Evolutionary conservation across 2,888 invertebrate species (phyloP).

Genomic region (Hirtodrosophila alboralis): DNA sequence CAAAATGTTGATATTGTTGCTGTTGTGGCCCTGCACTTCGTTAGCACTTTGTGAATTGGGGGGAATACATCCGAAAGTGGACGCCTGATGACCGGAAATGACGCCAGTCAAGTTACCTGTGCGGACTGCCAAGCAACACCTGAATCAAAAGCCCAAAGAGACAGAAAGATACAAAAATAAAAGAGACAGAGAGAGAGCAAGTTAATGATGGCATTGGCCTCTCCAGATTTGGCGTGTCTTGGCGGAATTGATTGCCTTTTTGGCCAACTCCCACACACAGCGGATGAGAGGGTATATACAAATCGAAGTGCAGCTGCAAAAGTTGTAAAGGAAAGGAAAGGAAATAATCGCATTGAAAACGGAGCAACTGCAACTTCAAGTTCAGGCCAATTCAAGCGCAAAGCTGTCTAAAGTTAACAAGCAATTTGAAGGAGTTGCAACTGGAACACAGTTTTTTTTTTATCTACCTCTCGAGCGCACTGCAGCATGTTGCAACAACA

Average conservation of each 20-base stretch:
- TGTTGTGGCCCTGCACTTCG: conserved; percentile 36
- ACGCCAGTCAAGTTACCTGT: conserved; percentile 59
- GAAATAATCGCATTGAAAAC: conserved; percentile 1
- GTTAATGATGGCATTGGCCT: conserved; percentile 46
- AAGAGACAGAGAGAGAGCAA: background rate
- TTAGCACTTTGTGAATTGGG: conserved; percentile 40
- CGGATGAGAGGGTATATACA: too few species aligned
- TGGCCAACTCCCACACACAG: conserved; percentile 53
- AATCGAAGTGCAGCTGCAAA: conserved; percentile 45
- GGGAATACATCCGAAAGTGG: conserved; percentile 65
- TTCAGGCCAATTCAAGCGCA: conserved; percentile 70
- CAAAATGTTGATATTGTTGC: conserved; percentile 31
- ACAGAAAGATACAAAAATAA: too few species aligned
- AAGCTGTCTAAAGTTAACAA: conserved; percentile 57
- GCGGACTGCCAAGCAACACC: conserved; percentile 56
- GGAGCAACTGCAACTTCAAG: conserved; percentile 36
- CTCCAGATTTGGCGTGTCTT: conserved; percentile 32
- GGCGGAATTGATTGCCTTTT: conserved; percentile 58
- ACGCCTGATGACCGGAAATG: conserved; percentile 78
- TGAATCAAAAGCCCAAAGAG: conserved; percentile 29
- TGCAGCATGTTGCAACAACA: conserved; percentile 26
- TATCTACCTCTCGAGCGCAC: too few species aligned
- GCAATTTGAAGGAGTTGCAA: conserved; percentile 39
- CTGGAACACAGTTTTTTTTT: conserved; percentile 11
- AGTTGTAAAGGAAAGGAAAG: too few species aligned